These are phyloP conservation scores for Drosophila truncata DNA, from an alignment of 1,140 invertebrate genomes.

Conservation along the genomic window DNA sequence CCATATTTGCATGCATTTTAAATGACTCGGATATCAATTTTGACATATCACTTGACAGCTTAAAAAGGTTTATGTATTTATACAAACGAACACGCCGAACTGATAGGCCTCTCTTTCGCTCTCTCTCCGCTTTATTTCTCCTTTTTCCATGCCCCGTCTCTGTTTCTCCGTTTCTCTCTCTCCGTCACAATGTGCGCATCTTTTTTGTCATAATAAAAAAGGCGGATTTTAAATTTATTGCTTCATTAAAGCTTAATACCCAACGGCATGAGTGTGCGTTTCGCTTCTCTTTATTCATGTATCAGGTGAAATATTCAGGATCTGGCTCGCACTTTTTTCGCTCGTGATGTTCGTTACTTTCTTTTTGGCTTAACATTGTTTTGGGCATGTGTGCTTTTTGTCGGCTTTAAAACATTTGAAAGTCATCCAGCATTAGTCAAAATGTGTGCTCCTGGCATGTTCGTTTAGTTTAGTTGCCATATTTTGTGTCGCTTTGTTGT, in stretches of 20 bases:
- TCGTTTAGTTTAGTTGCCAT: slow-evolving; percentile 10
- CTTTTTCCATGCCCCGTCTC: background rate
- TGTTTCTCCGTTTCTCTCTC: background rate
- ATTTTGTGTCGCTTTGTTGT: slow-evolving; percentile 18
- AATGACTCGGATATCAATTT: slow-evolving; percentile 84
- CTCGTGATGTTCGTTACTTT: slow-evolving; percentile 9
- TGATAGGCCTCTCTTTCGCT: slow-evolving; percentile 1
- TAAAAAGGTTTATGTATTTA: slow-evolving; percentile 84
- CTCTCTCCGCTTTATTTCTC: background rate
- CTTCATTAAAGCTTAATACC: slow-evolving; percentile 81
- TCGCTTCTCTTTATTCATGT: slow-evolving; percentile 25
- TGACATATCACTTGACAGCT: slow-evolving; percentile 84
- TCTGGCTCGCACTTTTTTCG: slow-evolving; percentile 40
- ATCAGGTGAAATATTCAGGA: slow-evolving; percentile 77
- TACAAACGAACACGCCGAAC: slow-evolving; percentile 59
- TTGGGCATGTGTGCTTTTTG: slow-evolving; percentile 32
- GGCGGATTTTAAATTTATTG: slow-evolving; percentile 82
- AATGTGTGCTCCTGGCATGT: background rate
- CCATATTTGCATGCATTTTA: slow-evolving; percentile 82
- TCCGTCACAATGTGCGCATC: slow-evolving; percentile 11
- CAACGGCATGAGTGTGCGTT: slow-evolving; percentile 53
- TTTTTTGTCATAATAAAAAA: slow-evolving; percentile 68
- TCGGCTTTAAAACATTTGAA: slow-evolving; percentile 61
- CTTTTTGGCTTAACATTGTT: slow-evolving; percentile 24
- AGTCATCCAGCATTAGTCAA: slow-evolving; percentile 49